phyloP scores from a whole-genome alignment of 2,113 vertebrate genomes.

The Pseudopodoces humilis region DNA sequence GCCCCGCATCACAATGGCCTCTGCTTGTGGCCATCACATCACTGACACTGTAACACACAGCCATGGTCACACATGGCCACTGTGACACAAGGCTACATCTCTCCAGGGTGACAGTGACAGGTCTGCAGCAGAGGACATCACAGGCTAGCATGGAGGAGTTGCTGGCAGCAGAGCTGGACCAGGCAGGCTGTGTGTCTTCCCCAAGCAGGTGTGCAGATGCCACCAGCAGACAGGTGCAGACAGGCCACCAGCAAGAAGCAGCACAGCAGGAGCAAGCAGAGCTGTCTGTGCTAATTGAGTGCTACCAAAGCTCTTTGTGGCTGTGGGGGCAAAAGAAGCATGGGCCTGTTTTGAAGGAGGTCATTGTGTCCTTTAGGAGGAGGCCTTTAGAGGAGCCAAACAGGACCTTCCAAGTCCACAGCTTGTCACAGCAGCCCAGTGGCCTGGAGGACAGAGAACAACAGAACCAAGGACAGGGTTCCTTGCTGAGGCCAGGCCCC shows the following conservation, averaged over 20 bases:
- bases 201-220: not conserved
- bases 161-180: rapidly evolving
- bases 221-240: too few species aligned
- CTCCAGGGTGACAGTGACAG: too few species aligned
- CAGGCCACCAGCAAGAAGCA: not conserved
- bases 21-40: too few species aligned
- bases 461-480: not conserved
- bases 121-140: rapidly evolving
- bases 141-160: not conserved
- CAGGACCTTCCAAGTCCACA: rapidly evolving
- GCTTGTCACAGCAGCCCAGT: rapidly evolving
- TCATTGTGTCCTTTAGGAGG: not conserved
- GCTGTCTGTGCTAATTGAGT: not conserved
- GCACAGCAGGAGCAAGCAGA: not conserved
- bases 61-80: too few species aligned
- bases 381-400: rapidly evolving
- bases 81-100: too few species aligned
- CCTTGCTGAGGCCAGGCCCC: rapidly evolving
- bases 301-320: not conserved
- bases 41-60: too few species aligned
- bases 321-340: not conserved
- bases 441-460: not conserved
- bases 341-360: not conserved
- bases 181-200: rapidly evolving
- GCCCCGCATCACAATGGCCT: not conserved